Evolutionary conservation across 2,888 invertebrate genomes (phyloP).

Genomic region (Celastrina argiolus): DNA sequence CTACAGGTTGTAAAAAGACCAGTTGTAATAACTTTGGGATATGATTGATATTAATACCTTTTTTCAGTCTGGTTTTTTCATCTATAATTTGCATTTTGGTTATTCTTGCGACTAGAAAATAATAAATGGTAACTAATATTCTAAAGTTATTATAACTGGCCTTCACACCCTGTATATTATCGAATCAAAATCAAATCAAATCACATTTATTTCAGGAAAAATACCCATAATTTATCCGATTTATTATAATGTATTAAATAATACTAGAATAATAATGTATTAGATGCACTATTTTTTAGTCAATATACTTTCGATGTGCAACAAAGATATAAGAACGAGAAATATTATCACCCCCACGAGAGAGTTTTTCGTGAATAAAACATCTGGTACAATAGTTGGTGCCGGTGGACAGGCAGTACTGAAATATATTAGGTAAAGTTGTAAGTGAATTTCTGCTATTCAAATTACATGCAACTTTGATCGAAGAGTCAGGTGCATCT

Average conservation of each 20-base stretch:
- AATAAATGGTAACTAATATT: no score
- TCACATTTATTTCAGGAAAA: no score
- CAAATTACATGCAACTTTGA: neutral
- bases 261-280: neutral
- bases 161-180: no score
- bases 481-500: neutral
- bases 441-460: neutral
- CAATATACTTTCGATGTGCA: slow-evolving; percentile 11
- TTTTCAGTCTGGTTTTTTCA: no score
- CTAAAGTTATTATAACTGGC: no score
- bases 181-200: no score
- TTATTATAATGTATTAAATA: neutral
- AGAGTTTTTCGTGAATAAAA: slow-evolving; percentile 16
- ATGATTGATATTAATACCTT: no score
- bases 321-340: slow-evolving; percentile 12
- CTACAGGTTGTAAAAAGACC: no score
- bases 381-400: slow-evolving; percentile 14
- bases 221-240: neutral
- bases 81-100: no score
- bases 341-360: neutral
- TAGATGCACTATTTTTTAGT: neutral
- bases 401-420: neutral
- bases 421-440: neutral
- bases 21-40: no score
- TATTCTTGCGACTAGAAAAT: no score